Evolutionary conservation across 2,888 invertebrate genomes (phyloP).

Genomic region (Leptinotarsa juncta): DNA sequence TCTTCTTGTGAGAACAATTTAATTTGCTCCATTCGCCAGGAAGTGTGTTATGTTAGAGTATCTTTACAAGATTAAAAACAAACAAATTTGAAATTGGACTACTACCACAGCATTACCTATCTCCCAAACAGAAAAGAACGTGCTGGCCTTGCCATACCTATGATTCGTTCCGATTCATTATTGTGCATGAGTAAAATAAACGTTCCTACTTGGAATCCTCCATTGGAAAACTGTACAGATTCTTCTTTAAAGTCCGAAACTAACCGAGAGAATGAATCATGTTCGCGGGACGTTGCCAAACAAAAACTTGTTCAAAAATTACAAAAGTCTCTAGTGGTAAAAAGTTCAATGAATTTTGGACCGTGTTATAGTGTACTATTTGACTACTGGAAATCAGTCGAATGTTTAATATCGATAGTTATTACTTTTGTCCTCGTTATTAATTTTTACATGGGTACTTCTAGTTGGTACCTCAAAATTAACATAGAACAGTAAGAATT

Average conservation of each 20-base stretch:
- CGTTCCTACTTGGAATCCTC: background rate
- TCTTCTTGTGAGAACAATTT: no score
- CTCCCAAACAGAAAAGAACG: background rate
- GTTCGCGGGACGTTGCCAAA: background rate
- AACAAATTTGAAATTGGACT: background rate
- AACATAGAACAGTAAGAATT: no score
- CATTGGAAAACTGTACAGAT: background rate
- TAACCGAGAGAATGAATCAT: slow-evolving; percentile 3
- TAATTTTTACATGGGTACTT: no score
- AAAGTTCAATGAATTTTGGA: no score
- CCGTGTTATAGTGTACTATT: no score
- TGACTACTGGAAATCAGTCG: no score
- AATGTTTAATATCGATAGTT: no score
- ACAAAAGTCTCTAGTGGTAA: background rate
- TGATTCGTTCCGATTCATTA: background rate
- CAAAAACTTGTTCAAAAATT: background rate
- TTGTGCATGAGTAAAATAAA: background rate
- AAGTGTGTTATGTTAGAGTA: no score
- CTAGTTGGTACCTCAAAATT: no score
- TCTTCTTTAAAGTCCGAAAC: background rate
- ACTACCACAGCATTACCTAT: background rate
- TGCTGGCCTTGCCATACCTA: background rate
- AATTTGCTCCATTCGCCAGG: no score
- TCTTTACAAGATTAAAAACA: no score
- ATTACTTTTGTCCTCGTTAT: no score